These are phyloP conservation scores for Drosophila paranaensis DNA, from an alignment of 2,888 invertebrate species.

Conservation along the genomic window DNA sequence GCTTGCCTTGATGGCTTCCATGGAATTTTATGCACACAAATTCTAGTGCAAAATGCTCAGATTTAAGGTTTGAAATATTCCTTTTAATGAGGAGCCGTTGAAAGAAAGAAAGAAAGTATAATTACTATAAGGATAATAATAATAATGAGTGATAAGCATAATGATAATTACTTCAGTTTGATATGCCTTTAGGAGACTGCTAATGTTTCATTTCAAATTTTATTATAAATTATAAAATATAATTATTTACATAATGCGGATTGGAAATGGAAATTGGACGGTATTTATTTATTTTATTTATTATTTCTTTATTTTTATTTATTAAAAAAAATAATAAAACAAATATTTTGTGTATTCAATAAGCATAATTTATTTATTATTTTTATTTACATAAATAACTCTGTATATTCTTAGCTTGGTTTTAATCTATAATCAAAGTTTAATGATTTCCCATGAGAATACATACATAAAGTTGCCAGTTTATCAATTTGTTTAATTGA, in stretches of 20 bases:
- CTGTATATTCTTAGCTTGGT: too few relatives aligned
- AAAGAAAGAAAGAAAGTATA: neutral
- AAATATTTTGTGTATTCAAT: too few relatives aligned
- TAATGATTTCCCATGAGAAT: too few relatives aligned
- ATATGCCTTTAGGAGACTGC: neutral
- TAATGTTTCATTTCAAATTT: neutral
- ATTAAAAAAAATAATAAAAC: too few relatives aligned
- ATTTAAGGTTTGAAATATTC: constrained; percentile 10
- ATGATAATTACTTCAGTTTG: neutral
- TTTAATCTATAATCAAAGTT: too few relatives aligned
- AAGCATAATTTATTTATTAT: too few relatives aligned
- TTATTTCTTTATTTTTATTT: too few relatives aligned
- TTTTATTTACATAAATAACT: too few relatives aligned
- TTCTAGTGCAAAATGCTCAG: constrained; percentile 16
- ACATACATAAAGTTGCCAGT: too few relatives aligned
- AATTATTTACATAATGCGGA: neutral
- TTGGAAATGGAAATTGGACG: too few relatives aligned
- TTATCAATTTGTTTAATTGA: too few relatives aligned
- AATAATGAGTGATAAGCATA: neutral
- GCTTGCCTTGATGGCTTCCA: constrained; percentile 38
- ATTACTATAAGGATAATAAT: neutral
- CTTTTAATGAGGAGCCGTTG: neutral
- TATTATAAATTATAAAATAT: neutral
- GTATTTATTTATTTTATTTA: too few relatives aligned
- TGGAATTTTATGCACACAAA: neutral